A percentile compares a stretch with the other conserved stretches of the same genome.
Evolutionary conservation across 1,140 invertebrate genomes (phyloP).

Genomic region (Drosophila setifemur): DNA sequence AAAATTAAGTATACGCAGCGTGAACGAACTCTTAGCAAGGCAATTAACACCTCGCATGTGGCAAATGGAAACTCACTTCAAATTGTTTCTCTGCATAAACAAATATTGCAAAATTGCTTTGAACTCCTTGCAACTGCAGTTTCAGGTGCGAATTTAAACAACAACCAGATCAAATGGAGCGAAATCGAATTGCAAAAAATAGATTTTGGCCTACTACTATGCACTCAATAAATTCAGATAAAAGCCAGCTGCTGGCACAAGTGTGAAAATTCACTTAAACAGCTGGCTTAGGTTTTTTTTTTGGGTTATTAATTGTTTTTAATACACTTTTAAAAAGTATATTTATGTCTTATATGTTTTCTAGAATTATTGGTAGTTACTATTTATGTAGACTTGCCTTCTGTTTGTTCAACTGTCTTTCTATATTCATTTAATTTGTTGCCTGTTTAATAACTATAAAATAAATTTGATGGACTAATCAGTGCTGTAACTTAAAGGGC

Average conservation of each 20-base stretch:
- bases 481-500: too few relatives aligned
- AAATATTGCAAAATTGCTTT: slow-evolving; percentile 34
- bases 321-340: too few relatives aligned
- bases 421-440: too few relatives aligned
- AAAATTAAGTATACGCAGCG: slow-evolving; percentile 62
- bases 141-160: slow-evolving; percentile 52
- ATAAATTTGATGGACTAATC: too few relatives aligned
- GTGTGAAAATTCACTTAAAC: slow-evolving; percentile 25
- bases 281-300: too few relatives aligned
- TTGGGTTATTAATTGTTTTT: too few relatives aligned
- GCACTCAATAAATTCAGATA: slow-evolving; percentile 24
- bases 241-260: slow-evolving; percentile 38
- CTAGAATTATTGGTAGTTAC: too few relatives aligned
- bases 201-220: slow-evolving; percentile 20
- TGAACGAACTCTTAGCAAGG: slow-evolving; percentile 32
- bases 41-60: slow-evolving; percentile 42
- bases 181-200: slow-evolving; percentile 21
- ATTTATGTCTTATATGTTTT: too few relatives aligned
- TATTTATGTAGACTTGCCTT: too few relatives aligned
- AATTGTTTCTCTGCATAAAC: slow-evolving; percentile 40
- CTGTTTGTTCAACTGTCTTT: too few relatives aligned
- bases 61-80: slow-evolving; percentile 22
- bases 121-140: slow-evolving; percentile 7
- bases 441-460: too few relatives aligned
- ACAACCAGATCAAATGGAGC: too few relatives aligned